Evolutionary conservation across 2,797 vertebrate species (phyloP).

Genomic region (Pangasius sanitwongsei): DNA sequence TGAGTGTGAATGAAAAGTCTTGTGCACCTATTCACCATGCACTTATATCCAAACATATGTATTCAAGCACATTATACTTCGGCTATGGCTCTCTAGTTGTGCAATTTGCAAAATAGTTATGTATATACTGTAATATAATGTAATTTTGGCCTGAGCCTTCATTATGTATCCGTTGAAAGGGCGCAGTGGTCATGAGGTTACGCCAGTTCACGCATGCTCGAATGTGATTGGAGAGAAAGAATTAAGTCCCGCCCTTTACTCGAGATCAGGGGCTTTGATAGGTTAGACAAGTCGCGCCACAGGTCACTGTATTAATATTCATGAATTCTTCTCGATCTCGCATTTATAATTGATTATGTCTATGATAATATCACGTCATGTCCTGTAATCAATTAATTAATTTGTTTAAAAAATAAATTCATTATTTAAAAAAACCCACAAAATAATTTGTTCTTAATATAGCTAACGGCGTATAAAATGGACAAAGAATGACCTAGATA

Average conservation of each 20-base stretch:
- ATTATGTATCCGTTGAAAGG: not conserved
- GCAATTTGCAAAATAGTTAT: not conserved
- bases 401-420: not conserved
- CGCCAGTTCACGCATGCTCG: not conserved
- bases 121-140: not conserved
- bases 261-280: not conserved
- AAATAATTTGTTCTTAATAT: not conserved
- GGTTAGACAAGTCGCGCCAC: slow-evolving; percentile 8
- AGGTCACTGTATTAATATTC: not conserved
- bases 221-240: not conserved
- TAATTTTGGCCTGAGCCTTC: not conserved
- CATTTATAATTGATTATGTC: not conserved
- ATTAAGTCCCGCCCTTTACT: not conserved
- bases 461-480: not conserved
- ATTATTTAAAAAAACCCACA: not conserved
- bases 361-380: not conserved
- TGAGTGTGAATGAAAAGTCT: not conserved
- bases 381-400: not conserved
- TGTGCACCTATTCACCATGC: not conserved
- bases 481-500: not conserved
- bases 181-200: not conserved
- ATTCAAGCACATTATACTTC: not conserved
- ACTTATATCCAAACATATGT: not conserved
- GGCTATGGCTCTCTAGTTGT: not conserved
- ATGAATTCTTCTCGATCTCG: not conserved